Evolutionary conservation across 2,113 vertebrate genomes (phyloP), one percentile per base, ranked within the genome.

Genomic region (Colius striatus): DNA sequence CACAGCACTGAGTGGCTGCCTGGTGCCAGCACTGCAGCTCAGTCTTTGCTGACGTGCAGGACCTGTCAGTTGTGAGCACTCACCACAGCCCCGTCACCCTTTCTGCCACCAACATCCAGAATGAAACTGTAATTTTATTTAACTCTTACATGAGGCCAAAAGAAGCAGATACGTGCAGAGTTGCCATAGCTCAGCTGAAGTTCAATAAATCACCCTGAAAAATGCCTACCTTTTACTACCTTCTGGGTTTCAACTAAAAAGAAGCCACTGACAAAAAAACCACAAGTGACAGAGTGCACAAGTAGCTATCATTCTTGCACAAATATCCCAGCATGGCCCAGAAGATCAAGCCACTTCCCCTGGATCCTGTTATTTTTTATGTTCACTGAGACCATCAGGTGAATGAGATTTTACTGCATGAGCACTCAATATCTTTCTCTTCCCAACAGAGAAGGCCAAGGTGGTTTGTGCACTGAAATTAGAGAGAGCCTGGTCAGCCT

Each of bases 1-100:
- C 17, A 13, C 4, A 18, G 61, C 23, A 51, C 32, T 5, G 6
- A 77, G 55, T 9, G 55, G 53, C 19, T 1, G 3, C 19, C 50
- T 1, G 0, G 47, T 74, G 53, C 29, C 74, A 82, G 66, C 0
- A 0, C 30, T 23, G 22, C 17, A 51, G 41, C 63, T 71, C 45
- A 48, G 36, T 17, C 57, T 19, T 57, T 14, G 43, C 36, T 36
- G 41, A 26, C 4, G 23, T 9, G 16, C 20, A 21, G 36, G 48
- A 88, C 26, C 48, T 53, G 43, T 53, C 63, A 62, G 27, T 41
- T 51, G 58, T 36, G 45, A 75, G 21, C 30, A 4, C 14, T 38
- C 38, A 27, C 47, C 43, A 45, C 22, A 75, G 9, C 10, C 36
- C 25, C 16, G 11, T 14, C 73, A 23, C 9, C 32, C 62, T 71